Base-by-base conservation (phyloP, 64 coral and sea anemone genomes). In the Montipora foliosa region DNA sequence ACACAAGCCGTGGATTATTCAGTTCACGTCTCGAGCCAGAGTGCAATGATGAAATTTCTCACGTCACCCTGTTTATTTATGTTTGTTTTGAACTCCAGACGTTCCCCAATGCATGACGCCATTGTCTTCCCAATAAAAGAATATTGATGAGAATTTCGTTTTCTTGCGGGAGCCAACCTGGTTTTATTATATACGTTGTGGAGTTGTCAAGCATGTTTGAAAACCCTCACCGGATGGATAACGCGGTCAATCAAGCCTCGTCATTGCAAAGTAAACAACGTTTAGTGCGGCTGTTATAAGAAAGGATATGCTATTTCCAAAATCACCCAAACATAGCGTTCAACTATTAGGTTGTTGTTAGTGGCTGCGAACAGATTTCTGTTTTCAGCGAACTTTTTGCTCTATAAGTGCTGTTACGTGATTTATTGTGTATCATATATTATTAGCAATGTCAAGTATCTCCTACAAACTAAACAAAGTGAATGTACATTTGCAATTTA, bases 41-140 rank as follows among this genome's bases (percentile, higher is more conserved):
- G 14, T 47, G 61, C 3, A 48, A 49, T 86, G 11, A 49, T 49
- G 19, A 67, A 71, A 46, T 13, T 86, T 86, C 82, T 86, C 82
- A 86, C 82, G 82, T 64, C 46, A 86, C 62, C 45, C 8, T 44
- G 17, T 86, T 50, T 86, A 70, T 86, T 86, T 86, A 86, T 86
- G 9, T 86, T 86, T 86, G 82, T 8, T 19, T 50, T 86, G 66
- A 49, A 86, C 82, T 86, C 66, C 60, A 86, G 73, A 69, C 9
- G 82, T 45, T 86, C 50, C 82, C 17, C 47, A 59, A 72, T 71
- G 17, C 14, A 72, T 6, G 37, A 50, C 45, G 64, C 62, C 66
- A 86, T 86, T 86, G 82, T 86, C 2, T 47, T 22, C 3, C 6
- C 13, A 5, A 86, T 64, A 86, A 86, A 86, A 71, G 82, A 86